Evolutionary conservation across 2,888 invertebrate genomes (phyloP), one percentile per base, ranked within the genome.

Genomic region (Stratiomys singularior): DNA sequence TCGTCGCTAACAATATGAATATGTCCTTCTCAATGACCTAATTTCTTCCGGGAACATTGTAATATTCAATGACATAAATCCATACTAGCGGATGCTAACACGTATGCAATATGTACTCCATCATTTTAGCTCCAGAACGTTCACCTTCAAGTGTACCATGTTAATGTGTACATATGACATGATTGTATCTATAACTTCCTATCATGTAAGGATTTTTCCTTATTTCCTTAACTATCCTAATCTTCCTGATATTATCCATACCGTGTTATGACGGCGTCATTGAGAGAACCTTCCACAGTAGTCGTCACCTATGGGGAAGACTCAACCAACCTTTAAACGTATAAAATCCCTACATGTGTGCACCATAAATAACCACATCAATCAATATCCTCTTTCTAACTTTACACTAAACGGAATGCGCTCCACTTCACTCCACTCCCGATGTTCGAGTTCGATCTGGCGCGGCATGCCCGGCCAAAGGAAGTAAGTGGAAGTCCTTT

Each of bases 331-430:
- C 9, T 7, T 13, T 44, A 44, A 52, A 18, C 52, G 18, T 37
- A 52, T 18, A 15, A 13, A 52, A 52, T 52, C 15, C 52, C 52
- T 37, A 37, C 37, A 9, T 37, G 37, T 37, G 66, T 66, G 27
- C n/a, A 69, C 23, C 69, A 69, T 69, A 69, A 69, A 69, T 69
- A 69, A 69, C 69, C 69, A 69, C 47, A 69, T 69, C 69, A 69
- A 69, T 69, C 69, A 69, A 69, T 69, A 69, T 47, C 69, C 27
- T 37, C 37, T 47, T 69, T 52, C 69, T 23, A 46, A 47, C 47
- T 47, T 47, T 69, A 69, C 25, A 69, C 52, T 52, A 52, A 37
- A 37, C 37, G 37, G 9, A 37, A 37, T 9, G 37, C 37, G 37
- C 5, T 37, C 9, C 37, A 37, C 37, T 37, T 37, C 37, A 37